phyloP scores from a whole-genome alignment of 2,797 vertebrate genomes.

The Ficedula albicollis region DNA sequence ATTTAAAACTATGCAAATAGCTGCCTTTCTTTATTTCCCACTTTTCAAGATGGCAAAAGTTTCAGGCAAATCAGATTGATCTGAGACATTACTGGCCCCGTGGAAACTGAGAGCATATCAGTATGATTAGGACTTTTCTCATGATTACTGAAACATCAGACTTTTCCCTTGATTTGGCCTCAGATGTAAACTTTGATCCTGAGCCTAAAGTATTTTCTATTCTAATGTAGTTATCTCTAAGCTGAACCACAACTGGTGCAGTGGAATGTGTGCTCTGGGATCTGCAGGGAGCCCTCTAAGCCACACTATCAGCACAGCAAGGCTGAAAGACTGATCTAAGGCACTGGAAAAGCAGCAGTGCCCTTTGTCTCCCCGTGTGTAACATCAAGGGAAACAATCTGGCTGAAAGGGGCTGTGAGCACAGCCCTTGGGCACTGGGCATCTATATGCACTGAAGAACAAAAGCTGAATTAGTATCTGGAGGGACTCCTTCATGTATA shows the following conservation, averaged over 20 bases:
- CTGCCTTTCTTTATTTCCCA: neutral
- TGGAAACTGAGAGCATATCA: neutral
- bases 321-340: neutral
- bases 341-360: neutral
- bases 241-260: neutral
- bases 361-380: neutral
- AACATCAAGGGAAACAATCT: neutral
- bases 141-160: conserved; percentile 21
- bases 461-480: neutral
- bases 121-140: neutral
- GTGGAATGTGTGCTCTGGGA: neutral
- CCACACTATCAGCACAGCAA: neutral
- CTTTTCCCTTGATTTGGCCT: conserved; percentile 8
- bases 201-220: neutral
- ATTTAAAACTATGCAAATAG: neutral
- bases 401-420: neutral
- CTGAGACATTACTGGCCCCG: neutral
- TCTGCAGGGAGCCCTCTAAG: neutral
- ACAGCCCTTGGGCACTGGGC: neutral
- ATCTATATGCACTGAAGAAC: neutral
- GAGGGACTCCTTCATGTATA: neutral
- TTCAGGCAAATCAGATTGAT: conserved; percentile 30
- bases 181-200: conserved; percentile 39
- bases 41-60: neutral
- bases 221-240: conserved; percentile 29